phyloP scores from a whole-genome alignment of 2,888 invertebrate genomes.

The Leptinotarsa tumamoca region DNA sequence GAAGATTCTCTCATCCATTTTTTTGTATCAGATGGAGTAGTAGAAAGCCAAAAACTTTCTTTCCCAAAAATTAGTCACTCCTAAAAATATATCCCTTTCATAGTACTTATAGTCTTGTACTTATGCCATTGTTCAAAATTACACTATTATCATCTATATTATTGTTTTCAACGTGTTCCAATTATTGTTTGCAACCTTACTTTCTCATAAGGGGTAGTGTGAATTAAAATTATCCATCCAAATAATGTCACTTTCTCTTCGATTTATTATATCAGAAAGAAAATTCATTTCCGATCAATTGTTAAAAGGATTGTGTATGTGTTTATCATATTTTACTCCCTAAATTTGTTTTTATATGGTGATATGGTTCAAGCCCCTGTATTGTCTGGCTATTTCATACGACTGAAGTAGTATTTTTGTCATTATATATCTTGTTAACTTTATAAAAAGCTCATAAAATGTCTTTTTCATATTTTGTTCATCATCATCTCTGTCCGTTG shows the following conservation, averaged over 20 bases:
- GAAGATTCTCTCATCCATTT: no score
- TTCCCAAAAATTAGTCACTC: no score
- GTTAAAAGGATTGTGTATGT: not conserved
- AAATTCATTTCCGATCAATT: not conserved
- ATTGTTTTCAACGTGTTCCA: conserved; percentile 3
- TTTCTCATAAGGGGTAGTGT: not conserved
- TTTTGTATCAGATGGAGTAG: no score
- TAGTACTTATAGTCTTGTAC: not conserved
- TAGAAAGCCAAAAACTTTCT: no score
- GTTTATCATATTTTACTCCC: not conserved
- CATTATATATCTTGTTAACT: no score
- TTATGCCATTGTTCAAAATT: not conserved
- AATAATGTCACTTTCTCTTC: not conserved
- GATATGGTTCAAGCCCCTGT: no score
- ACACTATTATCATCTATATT: not conserved
- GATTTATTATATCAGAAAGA: not conserved
- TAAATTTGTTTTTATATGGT: not conserved
- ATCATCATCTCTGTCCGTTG: no score
- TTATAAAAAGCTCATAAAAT: no score
- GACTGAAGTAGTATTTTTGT: no score
- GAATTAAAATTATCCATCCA: conserved; percentile 16
- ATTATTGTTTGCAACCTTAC: not conserved
- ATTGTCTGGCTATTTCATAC: no score
- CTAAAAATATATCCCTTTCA: no score
- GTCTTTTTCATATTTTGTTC: no score